Evolutionary conservation across 2,797 vertebrate genomes (phyloP), one percentile per base, ranked within the genome.

Genomic region (Neosilurus hyrtlii): DNA sequence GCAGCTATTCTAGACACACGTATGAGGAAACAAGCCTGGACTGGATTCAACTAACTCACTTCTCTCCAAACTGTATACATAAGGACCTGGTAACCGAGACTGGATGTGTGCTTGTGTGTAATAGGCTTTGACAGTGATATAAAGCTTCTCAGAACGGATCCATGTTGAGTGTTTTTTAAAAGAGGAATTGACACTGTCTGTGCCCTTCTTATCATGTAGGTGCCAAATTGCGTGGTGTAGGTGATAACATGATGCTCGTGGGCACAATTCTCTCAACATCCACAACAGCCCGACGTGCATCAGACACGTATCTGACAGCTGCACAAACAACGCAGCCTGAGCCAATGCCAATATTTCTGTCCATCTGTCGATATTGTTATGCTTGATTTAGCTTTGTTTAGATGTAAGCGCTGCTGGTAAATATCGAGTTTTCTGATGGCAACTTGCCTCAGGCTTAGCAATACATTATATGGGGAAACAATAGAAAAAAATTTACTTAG

Each of bases 231-330:
- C 65, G 16, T 72, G 75, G 66, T 71, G 37, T 83, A 83, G 18
- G 56, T 78, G 56, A 79, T 79, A 83, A 78, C 65, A 72, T 72
- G 75, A 68, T 78, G 75, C 74, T 79, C 9, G n/a, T 71, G 24
- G 82, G 51, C 72, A 43, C 72, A 82, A 37, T 61, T 70, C 54
- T 51, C 37, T 70, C 56, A 52, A 37, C 26, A 62, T 71, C 56
- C 37, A 18, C 20, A 83, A 70, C 74, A 71, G 56, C 66, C 75
- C 30, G 24, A 83, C 61, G 66, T 37, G 74, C 54, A 70, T n/a
- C 43, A 1, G 65, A 71, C 57, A 62, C 51, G 30, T 62, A 52
- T 83, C 75, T 35, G 74, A 79, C 73, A 26, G 24, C 63, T 22
- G 65, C 65, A 51, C 56, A 78, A 78, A 83, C 14, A 56, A 62